These are phyloP conservation scores for Cephus sareptanus DNA, from an alignment of 2,888 invertebrate genomes.

Conservation along the genomic window DNA sequence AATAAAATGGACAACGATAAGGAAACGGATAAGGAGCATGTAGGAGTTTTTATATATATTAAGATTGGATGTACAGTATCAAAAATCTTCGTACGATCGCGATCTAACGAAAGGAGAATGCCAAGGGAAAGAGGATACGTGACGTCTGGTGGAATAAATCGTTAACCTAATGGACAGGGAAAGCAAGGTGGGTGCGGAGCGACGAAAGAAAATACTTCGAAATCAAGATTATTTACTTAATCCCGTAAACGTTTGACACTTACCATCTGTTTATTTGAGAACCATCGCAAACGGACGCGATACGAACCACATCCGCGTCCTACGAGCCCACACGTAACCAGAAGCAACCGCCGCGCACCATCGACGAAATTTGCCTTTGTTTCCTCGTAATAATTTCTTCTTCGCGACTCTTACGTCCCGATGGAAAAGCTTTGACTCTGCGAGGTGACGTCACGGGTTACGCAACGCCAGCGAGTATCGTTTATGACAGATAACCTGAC, in stretches of 20 bases:
- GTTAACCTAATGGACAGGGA: not conserved
- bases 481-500: not conserved
- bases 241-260: not conserved
- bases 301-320: conserved; percentile 15
- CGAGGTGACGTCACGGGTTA: not conserved
- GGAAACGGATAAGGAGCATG: not conserved
- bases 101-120: not conserved
- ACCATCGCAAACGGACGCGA: conserved; percentile 21
- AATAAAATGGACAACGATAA: conserved; percentile 25
- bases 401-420: not conserved
- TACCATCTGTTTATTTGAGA: not conserved
- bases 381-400: not conserved
- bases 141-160: not conserved
- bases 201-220: not conserved
- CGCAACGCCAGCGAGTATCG: not conserved
- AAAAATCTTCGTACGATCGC: not conserved
- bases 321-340: not conserved
- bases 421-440: not conserved
- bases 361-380: not conserved
- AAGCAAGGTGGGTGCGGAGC: not conserved
- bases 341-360: not conserved
- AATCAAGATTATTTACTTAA: not conserved
- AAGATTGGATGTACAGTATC: not conserved
- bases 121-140: not conserved
- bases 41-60: not conserved